Percentiles rank a stretch among this genome's conserved stretches.
Evolutionary conservation across 2,797 vertebrate genomes (phyloP).

Genomic region (Sitta carolinensis): DNA sequence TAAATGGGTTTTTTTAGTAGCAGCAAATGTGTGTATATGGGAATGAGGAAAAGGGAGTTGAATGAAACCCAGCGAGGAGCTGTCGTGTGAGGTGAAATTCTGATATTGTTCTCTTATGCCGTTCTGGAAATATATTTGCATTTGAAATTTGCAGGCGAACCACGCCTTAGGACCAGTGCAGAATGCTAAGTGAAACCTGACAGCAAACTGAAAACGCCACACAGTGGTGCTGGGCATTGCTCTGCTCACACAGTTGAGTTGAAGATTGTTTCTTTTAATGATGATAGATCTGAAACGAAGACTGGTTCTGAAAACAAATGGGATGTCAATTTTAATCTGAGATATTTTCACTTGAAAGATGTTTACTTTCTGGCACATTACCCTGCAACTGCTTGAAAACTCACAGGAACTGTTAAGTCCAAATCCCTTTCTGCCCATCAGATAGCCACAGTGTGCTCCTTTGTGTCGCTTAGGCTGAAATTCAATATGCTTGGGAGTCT

Average conservation of each 20-base stretch:
- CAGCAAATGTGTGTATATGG: not conserved
- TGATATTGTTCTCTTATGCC: not conserved
- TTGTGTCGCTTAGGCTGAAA: not conserved
- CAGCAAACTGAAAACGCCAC: not conserved
- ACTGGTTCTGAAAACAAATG: not conserved
- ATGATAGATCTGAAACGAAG: not conserved
- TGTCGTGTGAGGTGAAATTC: not conserved
- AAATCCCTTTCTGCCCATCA: not conserved
- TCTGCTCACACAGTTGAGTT: not conserved
- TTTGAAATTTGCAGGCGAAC: conserved; percentile 12
- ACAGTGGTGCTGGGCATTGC: not conserved
- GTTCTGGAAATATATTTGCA: conserved; percentile 26
- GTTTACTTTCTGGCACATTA: not conserved
- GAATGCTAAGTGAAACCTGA: conserved; percentile 38
- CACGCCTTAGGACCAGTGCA: not conserved
- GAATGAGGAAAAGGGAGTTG: not conserved
- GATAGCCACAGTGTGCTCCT: not conserved
- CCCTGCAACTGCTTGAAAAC: not conserved
- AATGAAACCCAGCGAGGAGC: fast-evolving
- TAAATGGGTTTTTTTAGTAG: not conserved
- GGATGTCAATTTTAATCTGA: not conserved
- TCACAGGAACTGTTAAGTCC: not conserved
- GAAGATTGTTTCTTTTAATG: not conserved
- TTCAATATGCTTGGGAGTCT: not conserved
- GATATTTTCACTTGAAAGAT: not conserved